Conservation (phyloP, 1,140 invertebrate species). For the Temnothorax nylanderi region DNA sequence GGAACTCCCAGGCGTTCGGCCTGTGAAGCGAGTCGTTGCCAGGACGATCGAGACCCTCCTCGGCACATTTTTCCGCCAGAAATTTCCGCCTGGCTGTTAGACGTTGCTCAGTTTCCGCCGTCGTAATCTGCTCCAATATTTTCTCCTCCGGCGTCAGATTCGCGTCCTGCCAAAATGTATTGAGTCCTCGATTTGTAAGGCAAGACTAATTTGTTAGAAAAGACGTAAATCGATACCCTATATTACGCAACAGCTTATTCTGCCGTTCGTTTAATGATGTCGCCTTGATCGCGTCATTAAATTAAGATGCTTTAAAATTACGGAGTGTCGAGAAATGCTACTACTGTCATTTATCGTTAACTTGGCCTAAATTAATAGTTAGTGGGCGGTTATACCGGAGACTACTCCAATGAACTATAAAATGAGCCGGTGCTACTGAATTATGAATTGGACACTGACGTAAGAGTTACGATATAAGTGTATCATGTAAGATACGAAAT, state of each 20-base stretch:
- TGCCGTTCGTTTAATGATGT: not conserved
- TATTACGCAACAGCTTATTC: not conserved
- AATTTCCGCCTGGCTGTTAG: constrained; percentile 85
- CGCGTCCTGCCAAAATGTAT: constrained; percentile 76
- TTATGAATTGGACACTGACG: constrained; percentile 29
- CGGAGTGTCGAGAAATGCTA: not conserved
- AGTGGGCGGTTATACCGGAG: not conserved
- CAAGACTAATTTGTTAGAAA: not conserved
- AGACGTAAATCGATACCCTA: not conserved
- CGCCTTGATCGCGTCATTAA: not conserved
- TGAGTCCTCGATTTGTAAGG: not conserved
- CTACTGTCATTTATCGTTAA: not conserved
- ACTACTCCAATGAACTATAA: constrained; percentile 1
- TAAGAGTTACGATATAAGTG: not conserved
- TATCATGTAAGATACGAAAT: not conserved
- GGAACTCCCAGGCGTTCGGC: constrained; percentile 94
- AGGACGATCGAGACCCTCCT: constrained; percentile 85
- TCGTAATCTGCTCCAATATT: constrained; percentile 77
- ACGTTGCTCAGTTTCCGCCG: constrained; percentile 84
- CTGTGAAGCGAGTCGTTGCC: constrained; percentile 89
- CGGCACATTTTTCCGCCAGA: constrained; percentile 85
- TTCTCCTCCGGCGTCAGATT: constrained; percentile 80
- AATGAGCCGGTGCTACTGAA: constrained; percentile 6
- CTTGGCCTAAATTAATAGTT: constrained; percentile 26
- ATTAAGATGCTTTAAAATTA: not conserved